Base-by-base conservation (phyloP, 2,113 vertebrate genomes). In the Planiliza haematocheilus region DNA sequence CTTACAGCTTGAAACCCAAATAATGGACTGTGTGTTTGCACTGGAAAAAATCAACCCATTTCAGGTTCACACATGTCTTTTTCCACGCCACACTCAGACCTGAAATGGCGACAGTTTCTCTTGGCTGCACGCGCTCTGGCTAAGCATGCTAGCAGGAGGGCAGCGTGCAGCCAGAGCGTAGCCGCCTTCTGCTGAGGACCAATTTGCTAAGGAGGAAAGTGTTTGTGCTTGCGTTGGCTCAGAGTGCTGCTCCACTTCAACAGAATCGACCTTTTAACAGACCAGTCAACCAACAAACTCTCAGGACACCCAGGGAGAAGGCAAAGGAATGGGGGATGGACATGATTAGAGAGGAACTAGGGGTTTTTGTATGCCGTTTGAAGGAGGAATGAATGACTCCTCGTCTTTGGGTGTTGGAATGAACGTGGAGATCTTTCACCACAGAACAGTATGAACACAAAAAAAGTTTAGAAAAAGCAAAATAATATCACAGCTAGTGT, bases 201-300 rank as follows among this genome's bases (percentile, higher is more conserved):
- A 60, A 24, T 64, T 77, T 71, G 36, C 41, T 55, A 39, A 62
- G 42, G 48, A 74, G 93, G 93, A 95, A 94, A 91, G 87, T 51
- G 92, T 87, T 50, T 80, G 93, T 94, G 95, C 95, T 96, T 94
- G 88, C 89, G 92, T 95, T 96, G 95, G 94, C 96, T 91, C 77
- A 86, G 84, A 18, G 1, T 7, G 91, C 76, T 36, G 46, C 69
- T 93, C 78, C 86, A 92, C 50, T 57, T 68, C 78, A 94, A 94
- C 93, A 94, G 93, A 93, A 92, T 68, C 88, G 92, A 93, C 34
- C 85, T 91, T 95, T 94, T 95, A 30, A 92, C 93, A 96, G 92
- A 94, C 92, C 0, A 53, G 74, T 91, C 91, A 88, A 90, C 91
- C 94, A 94, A 95, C 94, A 93, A 94, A 95, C 72, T 93, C 87